Evolutionary conservation across 2,113 vertebrate genomes (phyloP).

Genomic region (Coturnix japonica): DNA sequence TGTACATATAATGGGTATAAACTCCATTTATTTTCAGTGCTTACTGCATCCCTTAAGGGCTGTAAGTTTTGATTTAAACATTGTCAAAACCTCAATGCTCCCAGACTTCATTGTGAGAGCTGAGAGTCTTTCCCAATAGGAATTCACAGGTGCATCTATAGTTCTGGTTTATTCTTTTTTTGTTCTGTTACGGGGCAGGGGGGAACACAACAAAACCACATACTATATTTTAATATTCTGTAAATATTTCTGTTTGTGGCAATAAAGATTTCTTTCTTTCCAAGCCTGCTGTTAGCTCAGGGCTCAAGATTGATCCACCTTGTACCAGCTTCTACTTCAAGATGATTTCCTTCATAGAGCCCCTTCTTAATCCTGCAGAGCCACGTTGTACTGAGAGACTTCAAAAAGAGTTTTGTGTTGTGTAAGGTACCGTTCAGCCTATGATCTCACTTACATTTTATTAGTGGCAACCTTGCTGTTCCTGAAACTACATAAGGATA

Average conservation of each 20-base stretch:
- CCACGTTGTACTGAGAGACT: fast-evolving
- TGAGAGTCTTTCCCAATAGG: not conserved
- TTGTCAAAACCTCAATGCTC: no score
- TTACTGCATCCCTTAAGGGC: not conserved
- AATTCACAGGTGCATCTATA: fast-evolving
- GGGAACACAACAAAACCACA: not conserved
- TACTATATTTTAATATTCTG: not conserved
- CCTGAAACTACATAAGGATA: not conserved
- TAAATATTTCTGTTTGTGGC: not conserved
- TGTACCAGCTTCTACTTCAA: no score
- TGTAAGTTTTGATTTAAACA: not conserved
- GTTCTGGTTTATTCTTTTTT: not conserved
- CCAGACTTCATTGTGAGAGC: not conserved
- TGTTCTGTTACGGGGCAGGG: not conserved
- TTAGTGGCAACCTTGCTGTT: not conserved
- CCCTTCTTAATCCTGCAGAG: not conserved
- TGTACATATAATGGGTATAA: not conserved
- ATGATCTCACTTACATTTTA: not conserved
- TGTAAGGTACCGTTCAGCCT: not conserved
- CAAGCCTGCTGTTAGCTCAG: fast-evolving
- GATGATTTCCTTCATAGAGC: not conserved
- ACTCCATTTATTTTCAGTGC: not conserved
- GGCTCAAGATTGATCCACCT: fast-evolving
- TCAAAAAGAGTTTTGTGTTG: not conserved
- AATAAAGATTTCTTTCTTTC: no score